Conservation (phyloP, 1,140 invertebrate genomes). For the Odontomachus brunneus region DNA sequence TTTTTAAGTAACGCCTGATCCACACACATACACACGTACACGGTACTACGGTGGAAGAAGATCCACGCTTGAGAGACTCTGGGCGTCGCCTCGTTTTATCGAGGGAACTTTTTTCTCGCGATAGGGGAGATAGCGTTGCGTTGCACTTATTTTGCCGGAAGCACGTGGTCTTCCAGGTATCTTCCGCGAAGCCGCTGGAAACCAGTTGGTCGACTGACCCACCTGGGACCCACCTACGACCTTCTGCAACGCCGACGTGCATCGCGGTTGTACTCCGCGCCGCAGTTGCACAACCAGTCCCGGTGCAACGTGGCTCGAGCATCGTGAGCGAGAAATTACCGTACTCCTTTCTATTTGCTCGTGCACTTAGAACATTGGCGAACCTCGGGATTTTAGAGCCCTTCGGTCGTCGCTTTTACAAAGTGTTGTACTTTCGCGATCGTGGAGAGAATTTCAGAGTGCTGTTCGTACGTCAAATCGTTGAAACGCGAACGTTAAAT, state of each 20-base stretch:
- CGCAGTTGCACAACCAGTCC: conserved; percentile 50
- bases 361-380: not conserved
- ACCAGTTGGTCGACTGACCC: conserved; percentile 64
- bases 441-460: not conserved
- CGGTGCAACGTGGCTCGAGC: conserved; percentile 14
- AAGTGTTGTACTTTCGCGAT: not conserved
- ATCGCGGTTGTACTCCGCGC: not conserved
- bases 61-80: not conserved
- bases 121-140: conserved; percentile 5
- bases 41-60: not conserved
- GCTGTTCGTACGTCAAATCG: too few relatives aligned
- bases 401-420: not conserved
- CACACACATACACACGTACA: too few relatives aligned
- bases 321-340: conserved; percentile 25
- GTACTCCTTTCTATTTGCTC: conserved; percentile 43
- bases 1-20: not conserved
- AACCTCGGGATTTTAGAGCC: not conserved
- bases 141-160: conserved; percentile 43
- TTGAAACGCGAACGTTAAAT: too few relatives aligned
- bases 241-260: conserved; percentile 39
- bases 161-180: conserved; percentile 43
- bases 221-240: conserved; percentile 65
- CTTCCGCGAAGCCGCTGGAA: conserved; percentile 50
- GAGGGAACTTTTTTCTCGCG: not conserved
- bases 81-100: not conserved